Conservation (phyloP, 1,140 invertebrate genomes). For the Battus philenor region DNA sequence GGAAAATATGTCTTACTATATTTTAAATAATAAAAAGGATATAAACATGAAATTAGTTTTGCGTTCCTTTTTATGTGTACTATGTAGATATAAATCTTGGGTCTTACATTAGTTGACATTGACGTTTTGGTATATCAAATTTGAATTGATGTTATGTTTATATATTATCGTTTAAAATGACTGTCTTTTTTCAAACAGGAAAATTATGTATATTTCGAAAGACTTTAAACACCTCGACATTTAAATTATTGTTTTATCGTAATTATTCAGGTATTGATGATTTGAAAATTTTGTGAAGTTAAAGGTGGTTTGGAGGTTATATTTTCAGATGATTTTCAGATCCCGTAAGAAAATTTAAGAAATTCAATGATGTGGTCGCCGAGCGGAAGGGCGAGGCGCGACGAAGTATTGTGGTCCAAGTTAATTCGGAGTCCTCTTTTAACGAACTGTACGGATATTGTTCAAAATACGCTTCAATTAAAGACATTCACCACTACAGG, state of each 20-base stretch:
- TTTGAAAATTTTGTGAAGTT: constrained; percentile 19
- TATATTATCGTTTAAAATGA: constrained; percentile 42
- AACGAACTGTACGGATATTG: constrained; percentile 80
- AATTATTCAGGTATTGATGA: constrained; percentile 47
- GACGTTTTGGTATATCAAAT: constrained; percentile 5
- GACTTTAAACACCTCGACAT: constrained; percentile 36
- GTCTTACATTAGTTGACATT: not conserved
- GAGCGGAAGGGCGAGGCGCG: constrained; percentile 76
- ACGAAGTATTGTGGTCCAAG: constrained; percentile 79
- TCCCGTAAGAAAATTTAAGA: constrained; percentile 47
- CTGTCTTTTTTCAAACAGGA: constrained; percentile 57
- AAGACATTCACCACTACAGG: constrained; percentile 79
- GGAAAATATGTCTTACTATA: not conserved
- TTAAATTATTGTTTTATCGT: constrained; percentile 43
- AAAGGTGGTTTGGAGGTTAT: constrained; percentile 53
- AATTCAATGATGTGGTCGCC: constrained; percentile 59
- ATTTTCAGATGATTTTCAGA: constrained; percentile 51
- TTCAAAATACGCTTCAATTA: constrained; percentile 77
- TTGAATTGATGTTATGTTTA: not conserved
- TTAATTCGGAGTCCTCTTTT: constrained; percentile 79
- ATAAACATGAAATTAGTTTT: not conserved
- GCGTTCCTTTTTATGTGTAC: not conserved
- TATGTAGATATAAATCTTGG: not conserved
- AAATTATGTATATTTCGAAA: constrained; percentile 47
- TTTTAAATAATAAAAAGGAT: no score